Base-by-base conservation (phyloP, 2,888 invertebrate genomes). In the Philhelius pedissequus region DNA sequence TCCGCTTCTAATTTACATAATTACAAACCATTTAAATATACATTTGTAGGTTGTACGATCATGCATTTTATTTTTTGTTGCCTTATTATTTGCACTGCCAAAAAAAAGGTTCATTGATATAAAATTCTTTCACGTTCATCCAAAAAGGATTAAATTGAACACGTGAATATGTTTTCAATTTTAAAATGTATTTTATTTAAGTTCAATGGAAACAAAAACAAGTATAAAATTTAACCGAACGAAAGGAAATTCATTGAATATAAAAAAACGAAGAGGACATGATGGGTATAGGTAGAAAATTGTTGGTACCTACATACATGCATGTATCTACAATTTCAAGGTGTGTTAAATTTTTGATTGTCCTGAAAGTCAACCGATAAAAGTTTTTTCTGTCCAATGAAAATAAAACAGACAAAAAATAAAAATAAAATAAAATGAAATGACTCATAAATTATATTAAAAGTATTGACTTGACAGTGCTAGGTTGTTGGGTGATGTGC, bases 51-150 rank as follows among this genome's bases (percentile, higher is more conserved):
- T n/a, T n/a, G n/a, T n/a, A n/a, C n/a, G n/a, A n/a, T n/a, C n/a
- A n/a, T n/a, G n/a, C 18, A 22, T 7, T 18, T 13, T 38, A 58
- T 58, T 58, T 35, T 58, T 38, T 35, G n/a, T n/a, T 54, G 30
- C 15, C 9, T 54, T 32, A 30, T 54, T 32, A 30, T 30, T 52
- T 52, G 54, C 54, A 32, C 15, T 56, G 1, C 5, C 18, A 54
- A 30, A 25, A 13, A 75, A 75, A 52, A 69, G 32, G 45, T 77
- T 77, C 45, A 52, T 69, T 60, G 58, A 18, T 38, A 43, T 43
- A 25, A 54, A 77, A 78, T 71, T 35, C 70, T 45, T 69, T 20
- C 78, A 73, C 66, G 78, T 73, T 45, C 58, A 32, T 66, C 4
- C 43, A 35, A 52, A 70, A 70, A 38, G 54, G 32, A 56, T 20